A percentile compares a stretch with the other conserved stretches of the same genome.
These are phyloP conservation scores for Urosaurus nigricauda DNA, from an alignment of 2,797 vertebrate species.

Conservation along the genomic window DNA sequence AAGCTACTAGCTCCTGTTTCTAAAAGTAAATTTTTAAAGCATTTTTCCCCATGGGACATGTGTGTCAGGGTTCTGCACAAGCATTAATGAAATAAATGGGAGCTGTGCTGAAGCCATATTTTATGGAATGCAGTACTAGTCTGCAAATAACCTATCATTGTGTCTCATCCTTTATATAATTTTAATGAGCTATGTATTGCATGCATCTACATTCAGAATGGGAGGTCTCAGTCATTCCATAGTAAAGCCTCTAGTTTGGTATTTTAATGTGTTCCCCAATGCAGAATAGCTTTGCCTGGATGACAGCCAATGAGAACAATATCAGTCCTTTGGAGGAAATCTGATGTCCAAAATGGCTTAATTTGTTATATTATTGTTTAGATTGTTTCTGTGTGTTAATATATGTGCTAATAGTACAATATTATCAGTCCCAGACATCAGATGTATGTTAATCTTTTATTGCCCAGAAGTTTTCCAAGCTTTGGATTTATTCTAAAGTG, in stretches of 20 bases:
- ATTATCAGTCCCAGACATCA: conserved; percentile 3
- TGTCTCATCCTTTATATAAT: conserved; percentile 1
- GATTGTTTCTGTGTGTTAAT: not conserved
- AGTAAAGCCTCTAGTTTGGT: not conserved
- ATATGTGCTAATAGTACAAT: conserved; percentile 14
- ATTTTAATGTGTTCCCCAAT: conserved; percentile 10
- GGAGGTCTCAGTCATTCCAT: not conserved
- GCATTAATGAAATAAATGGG: not conserved
- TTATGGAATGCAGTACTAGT: not conserved
- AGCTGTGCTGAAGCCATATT: not conserved
- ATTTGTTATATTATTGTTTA: conserved; percentile 10
- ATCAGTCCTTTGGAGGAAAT: conserved; percentile 3
- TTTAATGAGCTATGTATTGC: not conserved
- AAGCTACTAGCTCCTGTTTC: not conserved
- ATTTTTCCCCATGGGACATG: not conserved
- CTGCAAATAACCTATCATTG: conserved; percentile 23
- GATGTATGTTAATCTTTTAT: not conserved
- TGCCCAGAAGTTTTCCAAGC: not conserved
- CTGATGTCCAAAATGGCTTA: conserved; percentile 9
- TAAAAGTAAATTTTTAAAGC: not conserved
- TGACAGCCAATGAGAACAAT: conserved; percentile 16
- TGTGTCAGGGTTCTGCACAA: not conserved
- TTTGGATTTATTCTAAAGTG: not conserved
- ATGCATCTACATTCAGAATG: not conserved
- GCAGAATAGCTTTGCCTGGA: conserved; percentile 2